Evolutionary conservation across 2,113 vertebrate genomes (phyloP).

Genomic region (Ophthalmolycus amberensis): DNA sequence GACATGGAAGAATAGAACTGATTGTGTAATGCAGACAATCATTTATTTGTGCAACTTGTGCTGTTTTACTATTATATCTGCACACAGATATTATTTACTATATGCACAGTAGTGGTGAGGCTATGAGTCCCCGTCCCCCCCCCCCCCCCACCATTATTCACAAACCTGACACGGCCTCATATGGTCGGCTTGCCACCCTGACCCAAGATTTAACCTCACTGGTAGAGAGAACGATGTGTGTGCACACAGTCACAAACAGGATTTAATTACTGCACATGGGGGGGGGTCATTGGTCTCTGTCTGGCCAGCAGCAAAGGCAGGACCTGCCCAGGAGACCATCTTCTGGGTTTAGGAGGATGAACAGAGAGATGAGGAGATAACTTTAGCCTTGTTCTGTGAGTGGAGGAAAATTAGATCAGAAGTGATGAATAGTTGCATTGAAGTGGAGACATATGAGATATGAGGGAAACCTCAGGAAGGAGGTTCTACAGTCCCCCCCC

Average conservation of each 20-base stretch:
- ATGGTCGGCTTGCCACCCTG: conserved; percentile 21
- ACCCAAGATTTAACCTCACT: conserved; percentile 28
- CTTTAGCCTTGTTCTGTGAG: neutral
- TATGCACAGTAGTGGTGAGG: neutral
- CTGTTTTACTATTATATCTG: conserved; percentile 3
- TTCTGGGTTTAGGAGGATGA: conserved; percentile 13
- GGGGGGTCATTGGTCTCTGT: conserved; percentile 45
- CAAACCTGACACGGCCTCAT: conserved; percentile 23
- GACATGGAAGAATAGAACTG: neutral
- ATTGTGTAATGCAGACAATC: neutral
- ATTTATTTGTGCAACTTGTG: neutral
- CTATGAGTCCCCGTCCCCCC: neutral
- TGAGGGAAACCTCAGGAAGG: conserved; percentile 14
- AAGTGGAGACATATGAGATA: neutral
- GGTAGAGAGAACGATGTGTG: neutral
- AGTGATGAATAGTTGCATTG: conserved; percentile 29
- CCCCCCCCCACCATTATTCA: neutral
- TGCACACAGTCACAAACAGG: conserved; percentile 25
- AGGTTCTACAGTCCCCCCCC: conserved; percentile 24
- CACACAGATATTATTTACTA: conserved; percentile 18
- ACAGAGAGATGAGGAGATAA: neutral
- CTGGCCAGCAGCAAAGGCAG: conserved; percentile 36
- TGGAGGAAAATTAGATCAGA: neutral
- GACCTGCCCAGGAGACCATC: conserved; percentile 38
- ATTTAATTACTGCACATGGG: conserved; percentile 54